Percentiles rank a stretch among this genome's conserved stretches.
phyloP scores from a whole-genome alignment of 2,797 vertebrate species.

The Poliocrania exsul region DNA sequence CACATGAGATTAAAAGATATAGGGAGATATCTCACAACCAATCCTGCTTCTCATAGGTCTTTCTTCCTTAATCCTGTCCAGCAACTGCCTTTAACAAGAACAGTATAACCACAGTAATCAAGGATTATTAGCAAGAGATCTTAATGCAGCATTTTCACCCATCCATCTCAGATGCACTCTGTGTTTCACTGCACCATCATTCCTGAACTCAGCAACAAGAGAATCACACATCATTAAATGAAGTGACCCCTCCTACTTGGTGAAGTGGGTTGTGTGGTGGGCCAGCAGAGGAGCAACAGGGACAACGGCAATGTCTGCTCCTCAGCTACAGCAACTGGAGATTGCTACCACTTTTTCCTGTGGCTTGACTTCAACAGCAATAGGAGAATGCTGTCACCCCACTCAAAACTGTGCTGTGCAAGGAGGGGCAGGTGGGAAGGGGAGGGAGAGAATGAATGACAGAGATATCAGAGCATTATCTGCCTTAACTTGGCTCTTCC shows the following conservation, averaged over 20 bases:
- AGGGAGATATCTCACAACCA: constrained; percentile 11
- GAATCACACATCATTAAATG: rapidly evolving
- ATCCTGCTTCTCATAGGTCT: constrained; percentile 11
- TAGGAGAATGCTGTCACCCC: neutral
- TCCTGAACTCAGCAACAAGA: rapidly evolving
- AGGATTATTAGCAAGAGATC: neutral
- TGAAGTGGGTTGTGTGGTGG: rapidly evolving
- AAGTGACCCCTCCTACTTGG: neutral
- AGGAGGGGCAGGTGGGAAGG: neutral
- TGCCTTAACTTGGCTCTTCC: neutral
- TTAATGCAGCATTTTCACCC: neutral
- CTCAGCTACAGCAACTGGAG: rapidly evolving
- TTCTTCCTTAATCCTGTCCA: constrained; percentile 36
- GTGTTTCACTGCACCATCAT: neutral
- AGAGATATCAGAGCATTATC: neutral
- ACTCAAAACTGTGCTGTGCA: rapidly evolving
- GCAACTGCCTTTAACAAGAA: neutral
- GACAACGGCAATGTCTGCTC: neutral
- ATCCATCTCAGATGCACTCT: rapidly evolving
- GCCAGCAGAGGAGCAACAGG: neutral
- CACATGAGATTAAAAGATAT: constrained; percentile 43
- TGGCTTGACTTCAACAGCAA: neutral
- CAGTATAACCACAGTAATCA: neutral
- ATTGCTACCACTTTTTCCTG: neutral
- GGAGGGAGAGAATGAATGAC: neutral